A percentile compares a stretch with the other conserved stretches of the same genome.
These are phyloP conservation scores for Homalodisca vitripennis DNA, from an alignment of 1,140 invertebrate species.

Conservation along the genomic window DNA sequence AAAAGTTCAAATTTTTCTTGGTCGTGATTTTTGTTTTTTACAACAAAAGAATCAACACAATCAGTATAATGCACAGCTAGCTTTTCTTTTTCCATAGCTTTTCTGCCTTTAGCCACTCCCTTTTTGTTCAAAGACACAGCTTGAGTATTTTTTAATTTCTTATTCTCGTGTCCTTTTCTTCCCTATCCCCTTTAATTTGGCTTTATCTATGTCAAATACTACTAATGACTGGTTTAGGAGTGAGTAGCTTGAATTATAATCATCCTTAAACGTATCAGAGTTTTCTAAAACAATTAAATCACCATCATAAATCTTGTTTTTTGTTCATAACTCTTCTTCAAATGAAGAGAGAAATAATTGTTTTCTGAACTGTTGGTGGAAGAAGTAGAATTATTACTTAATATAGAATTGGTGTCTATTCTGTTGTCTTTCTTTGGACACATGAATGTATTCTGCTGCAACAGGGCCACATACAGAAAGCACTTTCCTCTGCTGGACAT, in stretches of 20 bases:
- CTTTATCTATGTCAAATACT: neutral
- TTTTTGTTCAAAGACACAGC: too few relatives aligned
- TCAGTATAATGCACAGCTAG: neutral
- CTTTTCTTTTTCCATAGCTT: neutral
- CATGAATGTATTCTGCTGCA: slow-evolving; percentile 1
- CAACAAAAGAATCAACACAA: neutral
- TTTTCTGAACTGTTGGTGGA: neutral
- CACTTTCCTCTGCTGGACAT: neutral
- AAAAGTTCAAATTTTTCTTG: neutral
- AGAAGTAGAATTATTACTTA: neutral
- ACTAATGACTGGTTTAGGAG: neutral
- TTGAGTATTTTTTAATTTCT: too few relatives aligned
- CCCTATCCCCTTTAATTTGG: neutral
- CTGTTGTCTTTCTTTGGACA: neutral
- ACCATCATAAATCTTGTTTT: neutral
- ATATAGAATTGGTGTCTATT: neutral
- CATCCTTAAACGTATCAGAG: neutral
- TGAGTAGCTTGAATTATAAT: neutral
- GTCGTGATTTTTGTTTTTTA: neutral
- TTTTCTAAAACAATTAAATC: slow-evolving; percentile 4
- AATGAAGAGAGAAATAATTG: slow-evolving; percentile 1
- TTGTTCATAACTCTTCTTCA: slow-evolving; percentile 10
- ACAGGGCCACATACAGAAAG: neutral
- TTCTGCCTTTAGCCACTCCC: too few relatives aligned
- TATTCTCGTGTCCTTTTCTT: neutral